Evolutionary conservation across 2,888 invertebrate genomes (phyloP).

Genomic region (Cephus sareptanus): DNA sequence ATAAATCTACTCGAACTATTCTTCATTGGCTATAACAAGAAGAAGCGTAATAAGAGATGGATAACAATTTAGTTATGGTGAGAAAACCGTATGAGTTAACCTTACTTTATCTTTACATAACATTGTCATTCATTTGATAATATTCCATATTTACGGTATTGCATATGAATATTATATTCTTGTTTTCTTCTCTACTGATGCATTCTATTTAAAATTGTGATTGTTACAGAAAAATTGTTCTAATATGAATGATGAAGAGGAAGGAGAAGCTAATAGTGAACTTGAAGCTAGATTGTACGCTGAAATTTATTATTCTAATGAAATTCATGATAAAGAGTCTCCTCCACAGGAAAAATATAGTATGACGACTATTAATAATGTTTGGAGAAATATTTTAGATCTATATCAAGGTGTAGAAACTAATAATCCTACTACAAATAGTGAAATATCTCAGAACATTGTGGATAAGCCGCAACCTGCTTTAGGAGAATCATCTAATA

Average conservation of each 20-base stretch:
- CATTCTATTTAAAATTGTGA: not conserved
- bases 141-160: not conserved
- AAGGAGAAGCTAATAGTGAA: conserved; percentile 34
- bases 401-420: not conserved
- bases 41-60: not conserved
- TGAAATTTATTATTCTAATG: conserved; percentile 49
- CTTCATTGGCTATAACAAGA: not conserved
- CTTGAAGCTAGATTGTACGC: conserved; percentile 52
- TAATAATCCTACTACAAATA: not conserved
- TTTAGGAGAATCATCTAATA: not conserved
- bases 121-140: not conserved
- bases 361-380: not conserved
- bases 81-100: not conserved
- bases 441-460: not conserved
- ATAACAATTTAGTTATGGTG: not conserved
- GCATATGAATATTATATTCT: not conserved
- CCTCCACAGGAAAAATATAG: not conserved
- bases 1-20: not conserved
- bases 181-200: not conserved
- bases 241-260: not conserved
- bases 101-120: not conserved
- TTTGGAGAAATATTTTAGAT: not conserved
- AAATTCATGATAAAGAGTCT: conserved; percentile 22
- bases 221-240: not conserved
- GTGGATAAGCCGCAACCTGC: not conserved